Percentiles rank a stretch among this genome's conserved stretches.
Conservation (phyloP, 30 jellyfish, hydroid and myxozoan species). For the Cassiopea andromeda region DNA sequence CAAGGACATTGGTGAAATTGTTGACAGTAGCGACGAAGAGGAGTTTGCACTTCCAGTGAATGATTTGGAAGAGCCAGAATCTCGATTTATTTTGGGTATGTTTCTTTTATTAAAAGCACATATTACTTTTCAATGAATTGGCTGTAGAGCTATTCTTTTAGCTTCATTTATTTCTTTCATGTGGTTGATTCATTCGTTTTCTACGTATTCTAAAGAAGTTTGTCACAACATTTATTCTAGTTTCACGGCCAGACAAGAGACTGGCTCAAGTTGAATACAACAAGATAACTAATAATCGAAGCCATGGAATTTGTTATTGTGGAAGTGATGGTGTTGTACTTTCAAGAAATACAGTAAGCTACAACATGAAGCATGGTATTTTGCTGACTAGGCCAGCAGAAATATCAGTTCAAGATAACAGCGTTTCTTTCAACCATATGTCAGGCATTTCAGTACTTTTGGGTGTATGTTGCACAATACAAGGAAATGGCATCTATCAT, state of each 20-base stretch:
- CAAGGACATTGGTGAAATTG: slow-evolving; percentile 69
- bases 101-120: background rate
- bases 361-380: slow-evolving; percentile 77
- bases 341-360: slow-evolving; percentile 70
- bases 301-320: slow-evolving; percentile 81
- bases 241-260: slow-evolving; percentile 85
- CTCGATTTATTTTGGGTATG: slow-evolving; percentile 83
- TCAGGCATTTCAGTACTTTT: slow-evolving; percentile 75
- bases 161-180: too few species aligned
- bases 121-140: too few species aligned
- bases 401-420: slow-evolving; percentile 67
- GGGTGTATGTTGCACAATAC: slow-evolving; percentile 80
- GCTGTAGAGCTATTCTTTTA: too few species aligned
- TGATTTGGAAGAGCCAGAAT: slow-evolving; percentile 85
- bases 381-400: slow-evolving; percentile 76
- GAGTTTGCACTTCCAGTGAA: slow-evolving; percentile 72
- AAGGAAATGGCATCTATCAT: slow-evolving; percentile 89
- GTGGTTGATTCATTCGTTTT: too few species aligned
- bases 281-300: slow-evolving; percentile 70
- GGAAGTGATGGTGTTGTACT: slow-evolving; percentile 93
- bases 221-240: slow-evolving; percentile 17
- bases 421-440: slow-evolving; percentile 48
- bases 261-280: slow-evolving; percentile 85
- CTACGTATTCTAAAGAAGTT: background rate
- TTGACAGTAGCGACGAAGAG: slow-evolving; percentile 88